These are phyloP conservation scores for Ceratitis capitata DNA, from an alignment of 1,140 invertebrate genomes.

Conservation along the genomic window DNA sequence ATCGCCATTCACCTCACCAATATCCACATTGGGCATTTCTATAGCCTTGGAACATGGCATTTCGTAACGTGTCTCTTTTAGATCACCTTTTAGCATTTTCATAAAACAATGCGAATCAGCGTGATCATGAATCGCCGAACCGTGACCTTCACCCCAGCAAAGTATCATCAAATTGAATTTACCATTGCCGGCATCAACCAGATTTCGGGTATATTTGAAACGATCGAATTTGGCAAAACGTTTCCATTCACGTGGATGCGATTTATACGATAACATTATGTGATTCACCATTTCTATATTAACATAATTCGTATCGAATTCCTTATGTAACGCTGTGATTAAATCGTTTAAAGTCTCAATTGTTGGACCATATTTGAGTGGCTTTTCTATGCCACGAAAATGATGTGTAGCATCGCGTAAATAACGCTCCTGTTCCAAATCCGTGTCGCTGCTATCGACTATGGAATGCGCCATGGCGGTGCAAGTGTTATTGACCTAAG, in stretches of 20 bases:
- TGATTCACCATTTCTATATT: conserved; percentile 89
- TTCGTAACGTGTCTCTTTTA: conserved; percentile 72
- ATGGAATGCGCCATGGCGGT: conserved; percentile 60
- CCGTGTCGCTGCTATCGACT: conserved; percentile 48
- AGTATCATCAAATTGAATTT: conserved; percentile 98
- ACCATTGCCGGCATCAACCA: conserved; percentile 94
- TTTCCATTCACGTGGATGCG: conserved; percentile 89
- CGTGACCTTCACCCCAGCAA: conserved; percentile 96
- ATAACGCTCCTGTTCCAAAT: conserved; percentile 59
- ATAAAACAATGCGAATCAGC: conserved; percentile 97
- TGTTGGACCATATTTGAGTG: conserved; percentile 58
- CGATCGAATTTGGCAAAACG: conserved; percentile 95
- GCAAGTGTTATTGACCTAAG: conserved; percentile 58
- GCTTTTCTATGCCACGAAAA: conserved; percentile 61
- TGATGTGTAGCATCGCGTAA: conserved; percentile 58
- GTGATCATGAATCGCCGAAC: conserved; percentile 96
- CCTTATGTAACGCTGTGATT: conserved; percentile 75
- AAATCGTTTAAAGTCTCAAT: conserved; percentile 75
- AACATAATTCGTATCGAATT: conserved; percentile 82
- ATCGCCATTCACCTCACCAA: conserved; percentile 40
- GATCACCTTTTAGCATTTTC: conserved; percentile 83
- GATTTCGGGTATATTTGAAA: conserved; percentile 92
- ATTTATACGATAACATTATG: conserved; percentile 87
- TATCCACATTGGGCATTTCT: conserved; percentile 25
- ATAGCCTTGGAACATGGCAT: conserved; percentile 51